Evolutionary conservation across 2,113 vertebrate species (phyloP), one percentile per base, ranked within the genome.

Genomic region (Tyrannus savana): DNA sequence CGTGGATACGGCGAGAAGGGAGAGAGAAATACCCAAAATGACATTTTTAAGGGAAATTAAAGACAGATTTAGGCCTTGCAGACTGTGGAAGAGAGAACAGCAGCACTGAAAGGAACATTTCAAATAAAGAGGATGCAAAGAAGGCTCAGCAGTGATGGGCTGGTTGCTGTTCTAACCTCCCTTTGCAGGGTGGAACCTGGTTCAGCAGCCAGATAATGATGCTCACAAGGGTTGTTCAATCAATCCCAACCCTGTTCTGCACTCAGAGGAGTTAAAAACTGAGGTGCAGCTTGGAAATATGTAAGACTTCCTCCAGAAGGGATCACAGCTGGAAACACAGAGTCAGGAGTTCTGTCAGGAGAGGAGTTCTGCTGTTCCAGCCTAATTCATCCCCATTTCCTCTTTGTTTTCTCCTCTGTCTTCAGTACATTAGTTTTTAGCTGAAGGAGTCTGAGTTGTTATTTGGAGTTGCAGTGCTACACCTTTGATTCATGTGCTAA

Each of bases 401-500:
- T 50, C 81, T 92, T 81, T 87, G 74, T 71, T 94, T 93, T 82
- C 68, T 74, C 50, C 44, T 68, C 67, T 77, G 62, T 47, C 69
- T 81, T 53, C 81, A 63, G 22, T 3, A 59, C 92, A 84, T 94
- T 86, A 63, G 55, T n/a, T 95, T 96, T 78, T 55, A 89, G 64
- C 60, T 63, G 69, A 87, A 78, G 7, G 39, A 94, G n/a, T 19
- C 41, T 10, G 50, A 89, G 80, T 50, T 91, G 73, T 78, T 82
- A 67, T 41, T 67, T 41, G 52, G 73, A 67, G 52, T 87, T 95
- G 74, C 23, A 28, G 27, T 58, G 84, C 50, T 52, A 33, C 56
- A 28, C n/a, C 87, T 97, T 79, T 91, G 84, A 94, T 87, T 94
- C 73, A 17, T 56, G 66, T 25, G 74, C 89, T 55, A 28, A 91